Evolutionary conservation across 2,113 vertebrate genomes (phyloP).

Genomic region (Peromyscus californicus): DNA sequence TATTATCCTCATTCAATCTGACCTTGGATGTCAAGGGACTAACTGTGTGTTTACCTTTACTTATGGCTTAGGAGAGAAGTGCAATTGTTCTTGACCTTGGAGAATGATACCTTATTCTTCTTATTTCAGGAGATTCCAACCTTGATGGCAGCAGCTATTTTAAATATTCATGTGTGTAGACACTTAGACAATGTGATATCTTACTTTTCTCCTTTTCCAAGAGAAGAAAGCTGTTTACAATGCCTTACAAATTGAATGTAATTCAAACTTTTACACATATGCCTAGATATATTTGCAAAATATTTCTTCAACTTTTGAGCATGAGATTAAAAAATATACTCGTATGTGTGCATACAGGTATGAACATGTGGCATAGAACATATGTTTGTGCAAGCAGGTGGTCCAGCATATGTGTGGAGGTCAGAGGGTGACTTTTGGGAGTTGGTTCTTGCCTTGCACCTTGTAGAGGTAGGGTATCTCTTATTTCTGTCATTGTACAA

Average conservation of each 20-base stretch:
- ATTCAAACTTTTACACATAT: constrained; percentile 11
- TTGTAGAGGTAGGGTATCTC: too few relatives aligned
- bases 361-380: background rate
- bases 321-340: background rate
- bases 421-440: background rate
- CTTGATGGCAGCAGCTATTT: background rate
- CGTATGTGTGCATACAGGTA: background rate
- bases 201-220: background rate
- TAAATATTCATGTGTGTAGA: constrained; percentile 10
- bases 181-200: background rate
- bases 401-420: background rate
- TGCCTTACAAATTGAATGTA: background rate
- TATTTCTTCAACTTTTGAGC: background rate
- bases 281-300: background rate
- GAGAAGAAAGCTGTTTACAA: background rate
- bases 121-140: background rate
- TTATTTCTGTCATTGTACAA: background rate
- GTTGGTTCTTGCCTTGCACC: background rate
- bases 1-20: background rate
- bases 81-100: background rate
- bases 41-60: background rate
- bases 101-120: background rate
- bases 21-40: background rate
- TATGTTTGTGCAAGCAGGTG: background rate
- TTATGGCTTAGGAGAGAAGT: background rate